Conservation (phyloP, 2,888 invertebrate species). For the Teleogryllus oceanicus region DNA sequence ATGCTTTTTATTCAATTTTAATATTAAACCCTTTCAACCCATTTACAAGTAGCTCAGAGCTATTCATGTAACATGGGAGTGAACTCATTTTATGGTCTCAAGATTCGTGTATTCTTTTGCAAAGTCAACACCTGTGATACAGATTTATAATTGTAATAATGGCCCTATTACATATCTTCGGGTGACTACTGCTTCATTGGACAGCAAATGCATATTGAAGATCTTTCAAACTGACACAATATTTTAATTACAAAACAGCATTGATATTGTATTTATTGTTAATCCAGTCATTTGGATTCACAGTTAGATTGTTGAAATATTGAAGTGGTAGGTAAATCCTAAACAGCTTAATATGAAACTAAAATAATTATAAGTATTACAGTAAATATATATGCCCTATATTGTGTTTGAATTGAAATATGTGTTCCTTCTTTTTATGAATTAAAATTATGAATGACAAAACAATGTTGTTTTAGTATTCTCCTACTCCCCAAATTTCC, state of each 20-base stretch:
- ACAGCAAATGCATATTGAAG: conserved; percentile 1
- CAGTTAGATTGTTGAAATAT: conserved; percentile 20
- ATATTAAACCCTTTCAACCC: background rate
- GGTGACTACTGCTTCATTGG: conserved; percentile 6
- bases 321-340: conserved; percentile 21
- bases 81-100: background rate
- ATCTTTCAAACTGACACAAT: background rate
- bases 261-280: conserved; percentile 18
- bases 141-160: background rate
- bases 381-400: conserved; percentile 7
- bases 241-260: conserved; percentile 6
- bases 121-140: conserved; percentile 18
- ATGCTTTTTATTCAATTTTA: background rate
- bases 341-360: conserved; percentile 21
- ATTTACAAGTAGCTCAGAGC: background rate
- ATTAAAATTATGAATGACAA: background rate
- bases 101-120: conserved; percentile 6
- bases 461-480: background rate
- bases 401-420: conserved; percentile 18
- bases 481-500: too few species aligned
- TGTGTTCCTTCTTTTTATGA: conserved; percentile 18
- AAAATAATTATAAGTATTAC: conserved; percentile 18
- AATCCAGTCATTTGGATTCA: conserved; percentile 11
- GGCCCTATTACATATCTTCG: conserved; percentile 18
- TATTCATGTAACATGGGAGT: background rate